Percentiles rank a stretch among this genome's conserved stretches.
These are phyloP conservation scores for Sebastes schlegelii DNA, from an alignment of 2,113 vertebrate species.

Conservation along the genomic window DNA sequence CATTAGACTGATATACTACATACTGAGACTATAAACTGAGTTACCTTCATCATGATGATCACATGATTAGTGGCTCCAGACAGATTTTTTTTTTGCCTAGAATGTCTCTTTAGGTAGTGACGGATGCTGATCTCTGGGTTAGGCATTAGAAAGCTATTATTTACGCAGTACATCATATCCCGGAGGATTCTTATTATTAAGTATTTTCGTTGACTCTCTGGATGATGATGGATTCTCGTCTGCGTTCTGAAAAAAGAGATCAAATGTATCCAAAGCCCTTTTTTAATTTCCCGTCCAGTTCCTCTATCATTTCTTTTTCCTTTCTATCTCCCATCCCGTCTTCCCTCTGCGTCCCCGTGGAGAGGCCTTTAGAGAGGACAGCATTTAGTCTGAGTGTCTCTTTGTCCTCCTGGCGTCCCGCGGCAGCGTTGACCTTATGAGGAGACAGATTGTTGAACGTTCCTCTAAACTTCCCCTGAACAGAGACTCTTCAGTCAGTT, in stretches of 20 bases:
- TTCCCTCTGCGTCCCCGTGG: not conserved
- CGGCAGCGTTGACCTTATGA: conserved; percentile 15
- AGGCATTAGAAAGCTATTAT: too few species aligned
- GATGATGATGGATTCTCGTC: not conserved
- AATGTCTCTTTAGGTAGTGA: too few species aligned
- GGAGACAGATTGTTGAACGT: conserved; percentile 36
- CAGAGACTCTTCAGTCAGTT: not conserved
- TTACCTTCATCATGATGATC: too few species aligned
- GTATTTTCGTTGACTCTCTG: not conserved
- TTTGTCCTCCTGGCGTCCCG: conserved; percentile 19
- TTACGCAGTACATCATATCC: too few species aligned
- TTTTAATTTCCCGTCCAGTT: not conserved
- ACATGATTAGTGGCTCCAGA: too few species aligned
- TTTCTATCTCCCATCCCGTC: too few species aligned
- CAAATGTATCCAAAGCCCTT: not conserved
- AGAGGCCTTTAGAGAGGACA: not conserved
- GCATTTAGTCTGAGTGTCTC: not conserved
- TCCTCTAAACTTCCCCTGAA: conserved; percentile 2
- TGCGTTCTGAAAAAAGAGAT: not conserved
- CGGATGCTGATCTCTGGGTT: too few species aligned
- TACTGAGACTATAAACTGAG: too few species aligned
- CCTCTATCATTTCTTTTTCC: not conserved
- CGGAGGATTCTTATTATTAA: too few species aligned
- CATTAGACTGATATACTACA: too few species aligned
- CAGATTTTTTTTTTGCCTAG: too few species aligned